These are phyloP conservation scores for Egretta garzetta DNA, from an alignment of 2,113 vertebrate species.

Conservation along the genomic window DNA sequence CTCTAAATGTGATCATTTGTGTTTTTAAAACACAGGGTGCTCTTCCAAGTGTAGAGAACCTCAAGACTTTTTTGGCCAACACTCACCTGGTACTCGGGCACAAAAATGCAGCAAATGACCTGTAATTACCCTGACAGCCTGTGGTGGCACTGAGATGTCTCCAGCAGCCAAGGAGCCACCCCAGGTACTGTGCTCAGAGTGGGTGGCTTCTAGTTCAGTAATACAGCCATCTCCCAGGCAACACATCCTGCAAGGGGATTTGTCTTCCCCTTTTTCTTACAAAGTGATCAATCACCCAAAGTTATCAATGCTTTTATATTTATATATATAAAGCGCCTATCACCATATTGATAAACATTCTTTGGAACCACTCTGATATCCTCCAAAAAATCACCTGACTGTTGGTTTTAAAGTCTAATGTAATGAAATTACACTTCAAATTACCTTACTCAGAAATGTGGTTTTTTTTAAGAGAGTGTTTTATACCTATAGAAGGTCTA, in stretches of 20 bases:
- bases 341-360: too few relatives aligned
- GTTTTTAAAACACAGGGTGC: not conserved
- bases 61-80: not conserved
- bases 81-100: not conserved
- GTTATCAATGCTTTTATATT: not conserved
- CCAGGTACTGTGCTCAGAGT: not conserved
- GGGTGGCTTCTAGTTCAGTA: not conserved
- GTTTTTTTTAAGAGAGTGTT: not conserved
- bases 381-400: not conserved
- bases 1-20: not conserved
- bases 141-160: not conserved
- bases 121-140: not conserved
- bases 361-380: too few relatives aligned
- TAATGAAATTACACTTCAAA: not conserved
- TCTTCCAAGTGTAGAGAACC: not conserved
- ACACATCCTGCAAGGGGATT: not conserved
- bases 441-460: not conserved
- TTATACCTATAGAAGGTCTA: not conserved
- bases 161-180: not conserved
- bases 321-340: too few relatives aligned
- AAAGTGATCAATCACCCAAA: not conserved
- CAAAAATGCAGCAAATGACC: not conserved
- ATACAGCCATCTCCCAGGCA: not conserved
- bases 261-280: not conserved
- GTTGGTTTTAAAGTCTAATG: not conserved